phyloP scores from a whole-genome alignment of 2,113 vertebrate genomes.

The Phalacrocorax carbo region DNA sequence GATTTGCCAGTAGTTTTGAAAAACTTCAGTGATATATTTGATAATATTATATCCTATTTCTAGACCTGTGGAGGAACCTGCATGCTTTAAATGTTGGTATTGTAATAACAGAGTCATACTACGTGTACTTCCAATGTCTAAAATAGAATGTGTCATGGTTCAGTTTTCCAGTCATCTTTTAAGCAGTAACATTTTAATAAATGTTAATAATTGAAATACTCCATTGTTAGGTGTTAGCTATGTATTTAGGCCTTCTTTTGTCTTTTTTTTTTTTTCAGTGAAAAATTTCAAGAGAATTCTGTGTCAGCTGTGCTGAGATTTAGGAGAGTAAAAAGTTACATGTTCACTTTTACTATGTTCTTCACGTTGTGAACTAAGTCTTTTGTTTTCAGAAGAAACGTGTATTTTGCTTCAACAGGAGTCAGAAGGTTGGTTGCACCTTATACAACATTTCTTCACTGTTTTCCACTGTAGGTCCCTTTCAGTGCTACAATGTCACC shows the following conservation, averaged over 20 bases:
- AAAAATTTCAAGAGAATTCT: neutral
- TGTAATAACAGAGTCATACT: neutral
- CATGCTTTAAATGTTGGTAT: neutral
- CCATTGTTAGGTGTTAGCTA: neutral
- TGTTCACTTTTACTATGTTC: neutral
- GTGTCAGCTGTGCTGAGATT: neutral
- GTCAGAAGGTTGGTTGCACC: neutral
- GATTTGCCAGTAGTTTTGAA: neutral
- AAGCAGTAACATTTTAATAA: neutral
- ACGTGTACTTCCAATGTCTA: neutral
- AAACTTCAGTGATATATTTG: neutral
- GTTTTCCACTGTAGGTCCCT: slow-evolving; percentile 83
- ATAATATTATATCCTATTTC: neutral
- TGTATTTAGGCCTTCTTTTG: neutral
- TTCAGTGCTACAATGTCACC: slow-evolving; percentile 92
- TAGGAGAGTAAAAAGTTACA: neutral
- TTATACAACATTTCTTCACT: neutral
- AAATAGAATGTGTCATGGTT: neutral
- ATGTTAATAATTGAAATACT: neutral
- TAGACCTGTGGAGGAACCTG: neutral
- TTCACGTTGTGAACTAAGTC: neutral
- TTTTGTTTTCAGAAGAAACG: neutral
- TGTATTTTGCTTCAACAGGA: neutral
- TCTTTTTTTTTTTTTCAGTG: too few species aligned
- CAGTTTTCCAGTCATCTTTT: neutral